Conservation (phyloP, 2,888 invertebrate genomes). For the Chrysodeixis includens region DNA sequence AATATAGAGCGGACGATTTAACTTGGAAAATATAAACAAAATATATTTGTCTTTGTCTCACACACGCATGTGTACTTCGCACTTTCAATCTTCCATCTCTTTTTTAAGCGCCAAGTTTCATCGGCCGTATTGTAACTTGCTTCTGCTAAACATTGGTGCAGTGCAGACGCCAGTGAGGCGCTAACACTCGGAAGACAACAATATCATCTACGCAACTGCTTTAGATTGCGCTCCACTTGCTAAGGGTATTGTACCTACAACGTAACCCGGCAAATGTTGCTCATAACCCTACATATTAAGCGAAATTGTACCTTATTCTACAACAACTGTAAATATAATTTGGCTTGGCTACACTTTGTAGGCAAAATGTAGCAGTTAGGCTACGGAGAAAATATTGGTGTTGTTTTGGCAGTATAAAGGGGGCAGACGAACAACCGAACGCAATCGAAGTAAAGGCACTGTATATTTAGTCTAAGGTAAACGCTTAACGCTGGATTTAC, state of each 20-base stretch:
- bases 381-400: neutral
- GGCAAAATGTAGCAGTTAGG: neutral
- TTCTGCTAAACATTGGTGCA: no score
- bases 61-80: no score
- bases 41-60: no score
- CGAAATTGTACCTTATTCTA: neutral
- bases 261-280: neutral
- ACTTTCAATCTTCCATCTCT: no score
- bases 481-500: neutral
- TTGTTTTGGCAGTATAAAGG: neutral
- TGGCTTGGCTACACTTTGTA: neutral
- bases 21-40: no score
- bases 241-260: neutral
- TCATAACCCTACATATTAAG: neutral
- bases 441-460: constrained; percentile 1
- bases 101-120: no score
- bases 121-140: no score
- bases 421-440: neutral
- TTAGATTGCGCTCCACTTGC: no score
- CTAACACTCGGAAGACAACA: no score
- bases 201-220: no score
- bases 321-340: constrained; percentile 2
- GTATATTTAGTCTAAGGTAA: neutral
- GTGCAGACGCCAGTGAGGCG: no score
- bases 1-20: no score